Base-by-base conservation (phyloP, 2,113 vertebrate genomes). In the Hippopotamus amphibius region DNA sequence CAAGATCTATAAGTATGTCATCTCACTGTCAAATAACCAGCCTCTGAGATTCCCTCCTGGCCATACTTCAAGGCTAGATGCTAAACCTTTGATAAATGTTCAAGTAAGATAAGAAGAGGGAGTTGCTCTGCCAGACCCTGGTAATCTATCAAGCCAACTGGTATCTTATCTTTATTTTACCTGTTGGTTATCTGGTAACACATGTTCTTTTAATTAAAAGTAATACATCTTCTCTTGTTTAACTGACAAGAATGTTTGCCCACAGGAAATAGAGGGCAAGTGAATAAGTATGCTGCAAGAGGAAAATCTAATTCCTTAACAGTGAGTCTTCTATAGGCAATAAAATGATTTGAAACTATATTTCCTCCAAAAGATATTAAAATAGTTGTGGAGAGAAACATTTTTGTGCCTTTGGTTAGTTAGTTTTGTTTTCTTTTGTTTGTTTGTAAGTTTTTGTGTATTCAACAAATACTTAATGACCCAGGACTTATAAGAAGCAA, bases 201-300 rank as follows among this genome's bases (percentile, higher is more conserved):
- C 46, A 57, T 96, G 97, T 94, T 95, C 76, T 96, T 95, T 92
- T 97, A 96, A 97, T 95, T 95, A 94, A 93, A 97, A 96, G 76
- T 30, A 26, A 82, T 97, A 17, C 15, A 88, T 97, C 90, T 87
- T 94, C 68, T 96, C 65, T 93, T 95, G 74, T 85, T 95, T 86
- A 30, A 87, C 28, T 69, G 95, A 53, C 90, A 96, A 80, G 66
- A 50, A 90, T 77, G 0, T 16, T 89, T 28, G 6, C 2, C 8
- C 41, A 19, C 26, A 33, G 53, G 3, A 50, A 93, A 86, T 8
- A 96, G 69, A 85, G n/a, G 1, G 50, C 21, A 84, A 68, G 22
- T 9, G 4, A 81, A 43, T 82, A 95, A 61, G 22, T 71, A 28
- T 85, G 79, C 19, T 93, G 4, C 76, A 76, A 76, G 84, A 77